Evolutionary conservation across 2,113 vertebrate species (phyloP).

Genomic region (Octodon degus): DNA sequence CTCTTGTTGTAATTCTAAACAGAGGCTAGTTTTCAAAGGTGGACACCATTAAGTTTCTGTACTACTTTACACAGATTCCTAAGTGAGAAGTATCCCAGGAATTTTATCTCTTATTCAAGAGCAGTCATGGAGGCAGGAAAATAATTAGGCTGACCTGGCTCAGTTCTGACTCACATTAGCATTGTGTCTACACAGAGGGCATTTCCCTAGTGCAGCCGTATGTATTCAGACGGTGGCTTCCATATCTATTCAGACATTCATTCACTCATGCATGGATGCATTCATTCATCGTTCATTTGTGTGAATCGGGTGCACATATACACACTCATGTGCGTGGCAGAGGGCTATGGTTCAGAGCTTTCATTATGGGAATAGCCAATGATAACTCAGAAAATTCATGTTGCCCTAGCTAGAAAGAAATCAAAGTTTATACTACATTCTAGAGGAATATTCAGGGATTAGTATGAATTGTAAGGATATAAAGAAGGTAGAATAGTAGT

Average conservation of each 20-base stretch:
- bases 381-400: neutral
- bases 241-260: neutral
- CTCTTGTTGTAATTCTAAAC: neutral
- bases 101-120: neutral
- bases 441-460: neutral
- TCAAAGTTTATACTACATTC: neutral
- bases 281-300: neutral
- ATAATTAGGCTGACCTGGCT: neutral
- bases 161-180: neutral
- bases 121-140: neutral
- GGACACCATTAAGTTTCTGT: neutral
- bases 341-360: neutral
- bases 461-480: neutral
- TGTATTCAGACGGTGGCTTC: neutral
- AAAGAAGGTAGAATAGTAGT: neutral
- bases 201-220: neutral
- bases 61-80: neutral
- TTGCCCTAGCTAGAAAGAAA: neutral
- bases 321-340: too few relatives aligned
- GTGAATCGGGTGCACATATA: accelerated
- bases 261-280: neutral
- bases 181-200: neutral
- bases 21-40: neutral
- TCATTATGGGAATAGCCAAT: neutral
- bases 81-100: neutral